A percentile compares a stretch with the other conserved stretches of the same genome.
These are phyloP conservation scores for Amiota minor DNA, from an alignment of 2,888 invertebrate species.

Conservation along the genomic window DNA sequence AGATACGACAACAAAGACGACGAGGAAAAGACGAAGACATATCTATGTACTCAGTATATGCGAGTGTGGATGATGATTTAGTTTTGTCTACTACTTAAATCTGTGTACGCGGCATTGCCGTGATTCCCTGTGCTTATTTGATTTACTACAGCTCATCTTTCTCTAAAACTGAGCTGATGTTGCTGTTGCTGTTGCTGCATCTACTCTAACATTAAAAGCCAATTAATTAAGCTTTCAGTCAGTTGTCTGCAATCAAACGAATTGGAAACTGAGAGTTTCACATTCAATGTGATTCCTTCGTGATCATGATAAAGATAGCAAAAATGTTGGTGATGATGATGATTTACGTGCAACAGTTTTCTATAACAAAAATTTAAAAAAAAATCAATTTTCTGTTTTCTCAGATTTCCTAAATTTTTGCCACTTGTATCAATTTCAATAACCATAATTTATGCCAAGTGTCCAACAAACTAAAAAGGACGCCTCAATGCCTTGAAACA, in stretches of 20 bases:
- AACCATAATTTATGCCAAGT: conserved; percentile 57
- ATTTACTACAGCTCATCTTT: conserved; percentile 50
- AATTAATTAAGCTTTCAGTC: conserved; percentile 56
- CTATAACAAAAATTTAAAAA: neutral
- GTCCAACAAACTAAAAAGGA: conserved; percentile 6
- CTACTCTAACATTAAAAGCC: conserved; percentile 60
- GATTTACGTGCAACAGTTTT: conserved; percentile 51
- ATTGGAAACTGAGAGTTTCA: neutral
- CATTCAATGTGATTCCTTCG: too few relatives aligned
- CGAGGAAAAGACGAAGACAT: neutral
- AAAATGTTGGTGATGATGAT: conserved; percentile 52
- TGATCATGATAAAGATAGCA: too few relatives aligned
- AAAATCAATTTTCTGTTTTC: neutral
- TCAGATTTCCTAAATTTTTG: conserved; percentile 44
- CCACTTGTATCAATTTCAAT: conserved; percentile 61
- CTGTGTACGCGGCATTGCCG: conserved; percentile 54
- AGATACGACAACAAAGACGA: conserved; percentile 43
- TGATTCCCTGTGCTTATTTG: conserved; percentile 55
- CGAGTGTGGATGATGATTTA: conserved; percentile 24
- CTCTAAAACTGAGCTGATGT: conserved; percentile 7
- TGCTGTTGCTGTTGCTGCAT: conserved; percentile 14
- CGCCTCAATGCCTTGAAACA: conserved; percentile 38
- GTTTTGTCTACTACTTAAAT: conserved; percentile 44
- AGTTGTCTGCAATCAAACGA: conserved; percentile 28
- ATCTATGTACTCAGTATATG: conserved; percentile 25